Conservation (phyloP, 2,113 vertebrate genomes). For the Mirza zaza region DNA sequence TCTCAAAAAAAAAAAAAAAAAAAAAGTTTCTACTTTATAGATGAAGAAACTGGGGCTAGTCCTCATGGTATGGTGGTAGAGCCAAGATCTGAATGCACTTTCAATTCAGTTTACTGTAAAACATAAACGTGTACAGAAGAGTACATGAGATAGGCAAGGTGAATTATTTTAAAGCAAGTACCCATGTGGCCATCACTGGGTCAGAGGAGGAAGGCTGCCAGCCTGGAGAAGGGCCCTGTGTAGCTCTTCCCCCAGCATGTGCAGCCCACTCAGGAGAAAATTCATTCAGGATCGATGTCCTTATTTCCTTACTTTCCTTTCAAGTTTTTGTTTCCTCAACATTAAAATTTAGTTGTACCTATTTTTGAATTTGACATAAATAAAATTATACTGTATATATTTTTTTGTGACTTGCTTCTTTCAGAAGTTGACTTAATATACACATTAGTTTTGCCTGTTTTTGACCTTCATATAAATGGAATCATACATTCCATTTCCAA, state of each 20-base stretch:
- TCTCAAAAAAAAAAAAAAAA: not conserved
- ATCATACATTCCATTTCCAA: not conserved
- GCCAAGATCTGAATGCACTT: not conserved
- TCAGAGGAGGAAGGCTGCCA: not conserved
- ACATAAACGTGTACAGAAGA: not conserved
- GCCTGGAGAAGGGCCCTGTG: not conserved
- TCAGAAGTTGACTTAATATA: not conserved
- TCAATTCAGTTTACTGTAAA: not conserved
- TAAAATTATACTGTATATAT: no score
- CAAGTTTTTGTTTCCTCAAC: not conserved
- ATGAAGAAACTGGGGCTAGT: not conserved
- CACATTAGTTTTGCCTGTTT: no score
- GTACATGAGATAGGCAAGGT: not conserved
- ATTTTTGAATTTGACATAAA: not conserved
- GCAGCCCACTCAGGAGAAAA: not conserved
- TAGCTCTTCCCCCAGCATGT: not conserved
- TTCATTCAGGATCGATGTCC: no score
- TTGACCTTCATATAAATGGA: not conserved
- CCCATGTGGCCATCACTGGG: not conserved
- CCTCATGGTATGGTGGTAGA: not conserved
- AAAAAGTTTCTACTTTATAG: not conserved
- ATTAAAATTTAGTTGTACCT: not conserved
- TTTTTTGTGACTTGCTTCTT: slow-evolving; percentile 22
- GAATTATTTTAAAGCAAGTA: not conserved
- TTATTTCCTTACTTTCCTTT: not conserved